Base-by-base conservation (phyloP, 2,888 invertebrate genomes). In the Latrodectus hesperus region DNA sequence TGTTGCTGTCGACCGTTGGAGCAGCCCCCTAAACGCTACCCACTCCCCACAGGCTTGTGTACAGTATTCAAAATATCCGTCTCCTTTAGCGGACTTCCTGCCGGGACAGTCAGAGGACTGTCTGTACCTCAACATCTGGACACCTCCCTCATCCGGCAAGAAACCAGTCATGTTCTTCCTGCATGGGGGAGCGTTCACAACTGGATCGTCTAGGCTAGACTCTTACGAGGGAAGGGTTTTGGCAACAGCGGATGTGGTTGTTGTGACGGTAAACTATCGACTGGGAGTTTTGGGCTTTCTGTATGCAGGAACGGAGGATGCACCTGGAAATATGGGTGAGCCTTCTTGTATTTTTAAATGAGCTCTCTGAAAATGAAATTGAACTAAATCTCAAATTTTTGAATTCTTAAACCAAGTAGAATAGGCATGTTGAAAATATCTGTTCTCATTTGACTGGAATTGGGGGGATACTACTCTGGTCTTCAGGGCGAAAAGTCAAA, bases 81-180 rank as follows among this genome's bases (percentile, higher is more conserved):
- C 52, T 26, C 86, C 81, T 1, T 81, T 64, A 55, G 65, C 67
- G 26, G 76, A 76, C 10, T 26, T 77, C 60, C 0, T 26, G 12
- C 71, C 81, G 0, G 55, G 65, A 9, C 75, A 76, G n/a, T 84
- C 81, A 22, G 89, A 89, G 22, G 84, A 89, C 38, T 89, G 89
- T 65, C 70, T 89, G 16, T 77, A 71, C 49, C 52, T 89, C 55
- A 89, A 88, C 53, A 84, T 89, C n/a, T 89, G 75, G 72, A 70
- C 78, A 1, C 77, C 83, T 16, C 0, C 49, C 16, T 22, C n/a
- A 16, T 73, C 78, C 6, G n/a, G 64, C 12, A 71, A 52, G 14
- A 79, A 76, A 55, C 72, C 89, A 14, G 89, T 89, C 9, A 10
- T 89, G 68, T 79, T 55, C 65, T 89, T 83, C 86, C 52, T 89